Evolutionary conservation across 1,140 invertebrate genomes (phyloP).

Genomic region (Cherax destructor): DNA sequence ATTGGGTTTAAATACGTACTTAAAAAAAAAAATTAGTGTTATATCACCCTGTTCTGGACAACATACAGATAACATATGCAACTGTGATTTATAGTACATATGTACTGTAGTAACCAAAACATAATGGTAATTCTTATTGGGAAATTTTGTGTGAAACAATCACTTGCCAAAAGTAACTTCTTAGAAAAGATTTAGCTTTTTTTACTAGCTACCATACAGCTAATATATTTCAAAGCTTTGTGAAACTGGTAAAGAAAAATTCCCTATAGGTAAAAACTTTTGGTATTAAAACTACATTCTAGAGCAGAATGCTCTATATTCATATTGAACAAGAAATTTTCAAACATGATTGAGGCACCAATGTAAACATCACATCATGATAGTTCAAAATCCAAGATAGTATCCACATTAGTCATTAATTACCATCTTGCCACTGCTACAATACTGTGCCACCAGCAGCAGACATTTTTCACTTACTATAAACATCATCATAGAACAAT

Average conservation of each 20-base stretch:
- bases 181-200: no score
- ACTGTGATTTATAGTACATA: no score
- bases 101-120: no score
- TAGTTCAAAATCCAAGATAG: background rate
- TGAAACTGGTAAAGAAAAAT: no score
- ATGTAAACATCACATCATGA: background rate
- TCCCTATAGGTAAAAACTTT: background rate
- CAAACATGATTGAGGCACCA: background rate
- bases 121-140: no score
- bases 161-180: no score
- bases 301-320: background rate
- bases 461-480: conserved; percentile 28
- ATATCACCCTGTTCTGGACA: no score
- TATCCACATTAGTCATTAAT: background rate
- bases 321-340: background rate
- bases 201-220: no score
- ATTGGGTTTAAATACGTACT: background rate
- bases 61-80: no score
- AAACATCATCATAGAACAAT: conserved; percentile 17
- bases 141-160: no score
- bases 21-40: no score
- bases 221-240: no score
- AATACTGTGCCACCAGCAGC: conserved; percentile 10
- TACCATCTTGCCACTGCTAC: conserved; percentile 9
- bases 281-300: background rate